Base-by-base conservation (phyloP, 2,797 vertebrate genomes). In the Semotilus atromaculatus region DNA sequence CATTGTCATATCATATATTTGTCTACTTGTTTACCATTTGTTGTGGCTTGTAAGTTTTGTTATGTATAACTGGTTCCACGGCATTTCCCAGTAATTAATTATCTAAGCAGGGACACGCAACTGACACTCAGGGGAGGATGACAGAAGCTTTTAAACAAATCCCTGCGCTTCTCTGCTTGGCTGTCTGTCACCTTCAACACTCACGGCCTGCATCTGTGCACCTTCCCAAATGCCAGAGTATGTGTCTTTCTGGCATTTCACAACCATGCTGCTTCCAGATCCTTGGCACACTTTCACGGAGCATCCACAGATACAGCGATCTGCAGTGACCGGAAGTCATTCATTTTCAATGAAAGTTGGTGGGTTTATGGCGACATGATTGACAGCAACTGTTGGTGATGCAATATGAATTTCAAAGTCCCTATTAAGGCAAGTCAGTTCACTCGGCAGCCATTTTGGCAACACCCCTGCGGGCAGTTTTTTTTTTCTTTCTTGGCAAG, bases 201-300 rank as follows among this genome's bases (percentile, higher is more conserved):
- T 85, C 83, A 72, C 53, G 53, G 83, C 51, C 66, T 72, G 55
- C 76, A 80, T 85, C 83, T 85, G 83, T 73, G 75, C 76, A 70
- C 64, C 11, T 60, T 62, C 53, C 58, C 23, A 85, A 85, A 85
- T 85, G 83, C 83, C 83, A 85, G 53, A 51, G 76, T 80, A 51
- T 80, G 76, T 72, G 83, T 45, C 76, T 79, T 85, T 80, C 77
- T 85, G 83, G 83, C 83, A 85, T 85, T 84, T 82, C 34, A 53
- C 55, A 38, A 38, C 55, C 76, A 64, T 51, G 48, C 67, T 36
- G 76, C 76, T 85, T 85, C 83, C 83, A 85, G 83, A 85, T 73
- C 68, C 23, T 31, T 80, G 68, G 83, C 83, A 72, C 51, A 48
- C 64, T 84, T 78, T 77, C 58, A 62, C 19, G 26, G 26, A 51